Conservation (phyloP, 64 coral and sea anemone genomes). For the Hydrozoanthus tunicans region DNA sequence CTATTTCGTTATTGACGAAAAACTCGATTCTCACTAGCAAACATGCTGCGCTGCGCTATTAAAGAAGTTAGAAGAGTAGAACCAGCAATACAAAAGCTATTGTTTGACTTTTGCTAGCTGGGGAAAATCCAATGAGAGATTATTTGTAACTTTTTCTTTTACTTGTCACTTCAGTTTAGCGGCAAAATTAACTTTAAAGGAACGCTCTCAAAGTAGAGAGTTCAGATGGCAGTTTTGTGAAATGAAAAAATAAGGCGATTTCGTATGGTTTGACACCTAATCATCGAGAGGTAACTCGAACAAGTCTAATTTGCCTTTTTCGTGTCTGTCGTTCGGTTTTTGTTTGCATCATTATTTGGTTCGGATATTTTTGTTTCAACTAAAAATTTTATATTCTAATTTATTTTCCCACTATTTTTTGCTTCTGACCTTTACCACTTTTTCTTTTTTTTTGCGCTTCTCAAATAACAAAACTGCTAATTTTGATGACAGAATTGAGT, state of each 20-base stretch:
- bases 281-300: neutral
- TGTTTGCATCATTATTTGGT: conserved; percentile 14
- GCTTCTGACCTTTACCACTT: neutral
- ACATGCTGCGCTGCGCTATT: conserved; percentile 23
- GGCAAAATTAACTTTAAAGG: neutral
- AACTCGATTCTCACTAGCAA: neutral
- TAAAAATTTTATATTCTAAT: neutral
- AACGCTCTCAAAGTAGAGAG: neutral
- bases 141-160: conserved; percentile 3
- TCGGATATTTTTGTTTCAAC: neutral
- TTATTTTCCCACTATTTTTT: conserved; percentile 1
- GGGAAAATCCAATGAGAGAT: conserved; percentile 32
- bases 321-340: neutral
- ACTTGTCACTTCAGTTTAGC: neutral
- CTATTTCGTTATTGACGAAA: conserved; percentile 42
- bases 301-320: conserved; percentile 22
- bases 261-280: conserved; percentile 13
- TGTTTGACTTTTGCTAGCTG: conserved; percentile 15
- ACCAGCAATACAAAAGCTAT: conserved; percentile 27
- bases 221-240: neutral
- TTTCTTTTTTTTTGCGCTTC: neutral
- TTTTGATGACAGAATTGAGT: neutral
- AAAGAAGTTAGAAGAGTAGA: conserved; percentile 33
- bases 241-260: conserved; percentile 1
- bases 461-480: neutral